A percentile compares a stretch with the other conserved stretches of the same genome.
Evolutionary conservation across 2,113 vertebrate genomes (phyloP).

Genomic region (Festucalex cinctus): DNA sequence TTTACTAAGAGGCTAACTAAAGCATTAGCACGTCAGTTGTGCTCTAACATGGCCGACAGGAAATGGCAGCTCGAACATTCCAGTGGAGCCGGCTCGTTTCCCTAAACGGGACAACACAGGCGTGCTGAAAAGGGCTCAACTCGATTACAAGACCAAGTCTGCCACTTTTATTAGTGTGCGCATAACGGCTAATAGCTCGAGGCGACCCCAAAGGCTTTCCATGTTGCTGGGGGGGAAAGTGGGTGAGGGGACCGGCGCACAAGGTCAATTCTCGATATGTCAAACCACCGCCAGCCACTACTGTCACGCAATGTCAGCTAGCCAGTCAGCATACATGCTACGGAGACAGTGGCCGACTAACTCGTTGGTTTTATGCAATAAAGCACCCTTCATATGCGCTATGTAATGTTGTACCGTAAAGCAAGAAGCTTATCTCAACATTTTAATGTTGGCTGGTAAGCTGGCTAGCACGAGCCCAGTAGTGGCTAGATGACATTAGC

Average conservation of each 20-base stretch:
- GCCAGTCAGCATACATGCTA: neutral
- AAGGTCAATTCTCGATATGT: constrained; percentile 72
- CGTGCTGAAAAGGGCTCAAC: constrained; percentile 11
- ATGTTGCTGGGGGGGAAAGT: constrained; percentile 20
- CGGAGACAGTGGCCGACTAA: neutral
- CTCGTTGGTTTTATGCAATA: neutral
- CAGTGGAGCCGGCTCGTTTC: constrained; percentile 70
- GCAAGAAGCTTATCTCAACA: neutral
- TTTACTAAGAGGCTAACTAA: constrained; percentile 5
- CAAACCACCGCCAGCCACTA: constrained; percentile 57
- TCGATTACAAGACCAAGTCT: no score
- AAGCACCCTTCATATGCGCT: neutral
- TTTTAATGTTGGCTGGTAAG: neutral
- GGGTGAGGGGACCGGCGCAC: constrained; percentile 50
- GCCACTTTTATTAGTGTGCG: neutral
- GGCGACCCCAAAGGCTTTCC: fast-evolving
- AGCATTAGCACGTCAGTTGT: constrained; percentile 40
- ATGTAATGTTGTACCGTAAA: neutral
- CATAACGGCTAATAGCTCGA: neutral
- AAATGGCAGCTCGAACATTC: constrained; percentile 70
- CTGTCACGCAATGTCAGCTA: constrained; percentile 63
- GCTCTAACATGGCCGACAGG: constrained; percentile 72
- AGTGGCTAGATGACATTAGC: constrained; percentile 62
- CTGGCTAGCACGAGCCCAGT: constrained; percentile 37
- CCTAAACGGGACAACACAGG: constrained; percentile 38